Percentiles rank a stretch among this genome's conserved stretches.
Evolutionary conservation across 2,888 invertebrate genomes (phyloP).

Genomic region (Platerodrilus igneus): DNA sequence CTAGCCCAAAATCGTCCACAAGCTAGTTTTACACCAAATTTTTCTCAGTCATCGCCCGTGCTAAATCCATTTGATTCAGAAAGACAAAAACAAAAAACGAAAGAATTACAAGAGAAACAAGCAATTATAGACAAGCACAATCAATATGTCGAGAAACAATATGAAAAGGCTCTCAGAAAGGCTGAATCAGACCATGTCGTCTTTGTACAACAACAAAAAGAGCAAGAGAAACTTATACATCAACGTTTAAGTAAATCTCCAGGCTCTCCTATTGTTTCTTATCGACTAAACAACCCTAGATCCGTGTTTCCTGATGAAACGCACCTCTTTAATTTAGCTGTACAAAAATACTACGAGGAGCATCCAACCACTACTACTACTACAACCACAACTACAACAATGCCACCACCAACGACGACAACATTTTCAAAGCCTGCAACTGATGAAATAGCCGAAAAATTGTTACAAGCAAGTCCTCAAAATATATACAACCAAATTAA

Average conservation of each 20-base stretch:
- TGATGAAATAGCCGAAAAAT: slow-evolving; percentile 11
- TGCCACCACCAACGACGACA: slow-evolving; percentile 47
- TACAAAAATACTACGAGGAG: slow-evolving; percentile 62
- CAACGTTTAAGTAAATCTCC: slow-evolving; percentile 42
- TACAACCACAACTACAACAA: slow-evolving; percentile 62
- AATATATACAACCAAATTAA: slow-evolving; percentile 26
- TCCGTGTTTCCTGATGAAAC: slow-evolving; percentile 61
- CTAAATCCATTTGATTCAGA: slow-evolving; percentile 48
- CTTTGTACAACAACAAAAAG: slow-evolving; percentile 65
- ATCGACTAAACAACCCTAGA: slow-evolving; percentile 43
- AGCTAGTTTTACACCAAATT: slow-evolving; percentile 41
- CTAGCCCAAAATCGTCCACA: slow-evolving; percentile 44
- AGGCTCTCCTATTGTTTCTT: slow-evolving; percentile 33
- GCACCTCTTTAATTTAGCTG: slow-evolving; percentile 60
- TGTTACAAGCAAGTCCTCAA: slow-evolving; percentile 17
- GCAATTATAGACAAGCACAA: slow-evolving; percentile 71
- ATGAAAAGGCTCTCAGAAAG: slow-evolving; percentile 73
- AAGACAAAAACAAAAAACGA: slow-evolving; percentile 60
- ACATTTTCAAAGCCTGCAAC: slow-evolving; percentile 10
- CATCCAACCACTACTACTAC: slow-evolving; percentile 67
- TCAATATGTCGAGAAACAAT: slow-evolving; percentile 72
- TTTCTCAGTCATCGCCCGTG: slow-evolving; percentile 23
- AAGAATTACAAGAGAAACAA: slow-evolving; percentile 67
- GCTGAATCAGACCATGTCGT: slow-evolving; percentile 68
- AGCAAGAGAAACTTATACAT: slow-evolving; percentile 54